Percentiles rank a stretch among this genome's conserved stretches.
phyloP scores from a whole-genome alignment of 2,888 invertebrate species.

The Papilio demoleus region DNA sequence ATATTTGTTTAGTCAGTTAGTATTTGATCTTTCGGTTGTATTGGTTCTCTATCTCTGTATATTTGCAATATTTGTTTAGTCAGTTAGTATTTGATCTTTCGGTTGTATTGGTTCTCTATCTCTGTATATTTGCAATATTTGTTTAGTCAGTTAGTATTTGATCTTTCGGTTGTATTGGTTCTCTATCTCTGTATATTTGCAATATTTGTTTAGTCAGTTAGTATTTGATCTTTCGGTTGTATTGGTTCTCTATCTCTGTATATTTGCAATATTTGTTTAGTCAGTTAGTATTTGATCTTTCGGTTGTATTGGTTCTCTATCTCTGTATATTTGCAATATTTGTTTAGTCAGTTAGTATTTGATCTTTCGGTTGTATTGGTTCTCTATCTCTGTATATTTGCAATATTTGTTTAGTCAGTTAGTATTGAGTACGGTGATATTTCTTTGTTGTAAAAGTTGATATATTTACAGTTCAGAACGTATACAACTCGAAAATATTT shows the following conservation, averaged over 20 bases:
- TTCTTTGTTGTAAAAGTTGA: slow-evolving; percentile 11
- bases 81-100: too few relatives aligned
- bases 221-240: too few relatives aligned
- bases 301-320: background rate
- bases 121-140: background rate
- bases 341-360: too few relatives aligned
- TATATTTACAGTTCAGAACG: slow-evolving; percentile 26
- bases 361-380: background rate
- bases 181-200: background rate
- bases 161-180: background rate
- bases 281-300: too few relatives aligned
- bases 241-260: background rate
- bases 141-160: too few relatives aligned
- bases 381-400: background rate
- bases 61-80: background rate
- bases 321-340: background rate
- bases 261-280: background rate
- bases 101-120: background rate
- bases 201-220: too few relatives aligned
- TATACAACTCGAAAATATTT: slow-evolving; percentile 34
- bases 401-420: background rate
- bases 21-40: too few relatives aligned
- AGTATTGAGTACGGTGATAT: too few relatives aligned
- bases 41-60: background rate
- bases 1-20: too few relatives aligned